Conservation (phyloP, 2,113 vertebrate genomes). For the Hystrix brachyura region DNA sequence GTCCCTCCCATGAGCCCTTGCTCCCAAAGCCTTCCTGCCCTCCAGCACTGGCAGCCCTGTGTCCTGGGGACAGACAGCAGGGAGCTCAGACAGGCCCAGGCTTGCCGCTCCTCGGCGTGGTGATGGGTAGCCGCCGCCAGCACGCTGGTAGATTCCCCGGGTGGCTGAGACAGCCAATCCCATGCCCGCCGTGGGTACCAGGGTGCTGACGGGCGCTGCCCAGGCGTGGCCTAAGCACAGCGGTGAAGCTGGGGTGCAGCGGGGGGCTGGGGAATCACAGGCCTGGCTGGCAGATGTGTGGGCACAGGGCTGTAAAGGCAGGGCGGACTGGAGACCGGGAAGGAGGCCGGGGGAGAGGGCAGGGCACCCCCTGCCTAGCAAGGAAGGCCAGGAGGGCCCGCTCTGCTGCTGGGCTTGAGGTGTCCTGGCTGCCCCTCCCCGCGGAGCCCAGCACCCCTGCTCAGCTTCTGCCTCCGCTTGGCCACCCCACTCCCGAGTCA, state of each 20-base stretch:
- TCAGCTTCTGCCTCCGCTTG: background rate
- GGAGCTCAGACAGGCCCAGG: background rate
- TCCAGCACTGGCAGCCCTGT: no score
- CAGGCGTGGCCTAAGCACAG: fast-evolving
- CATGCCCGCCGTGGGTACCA: background rate
- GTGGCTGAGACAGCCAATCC: background rate
- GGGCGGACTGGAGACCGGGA: no score
- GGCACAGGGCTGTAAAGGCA: fast-evolving
- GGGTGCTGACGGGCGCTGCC: background rate
- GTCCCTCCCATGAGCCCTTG: no score
- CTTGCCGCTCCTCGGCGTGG: background rate
- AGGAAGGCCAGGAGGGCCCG: background rate
- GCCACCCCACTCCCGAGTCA: constrained; percentile 73
- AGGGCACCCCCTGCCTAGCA: fast-evolving
- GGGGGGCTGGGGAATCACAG: background rate
- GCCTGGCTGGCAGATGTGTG: background rate
- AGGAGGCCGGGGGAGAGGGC: background rate
- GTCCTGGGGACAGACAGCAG: no score
- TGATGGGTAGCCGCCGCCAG: background rate
- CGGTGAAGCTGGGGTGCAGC: background rate
- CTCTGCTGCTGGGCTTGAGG: background rate
- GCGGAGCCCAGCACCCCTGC: no score
- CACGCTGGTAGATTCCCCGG: background rate
- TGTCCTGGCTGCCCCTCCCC: background rate
- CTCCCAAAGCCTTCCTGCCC: no score